phyloP scores from a whole-genome alignment of 2,888 invertebrate genomes.

The Amorpha juglandis region DNA sequence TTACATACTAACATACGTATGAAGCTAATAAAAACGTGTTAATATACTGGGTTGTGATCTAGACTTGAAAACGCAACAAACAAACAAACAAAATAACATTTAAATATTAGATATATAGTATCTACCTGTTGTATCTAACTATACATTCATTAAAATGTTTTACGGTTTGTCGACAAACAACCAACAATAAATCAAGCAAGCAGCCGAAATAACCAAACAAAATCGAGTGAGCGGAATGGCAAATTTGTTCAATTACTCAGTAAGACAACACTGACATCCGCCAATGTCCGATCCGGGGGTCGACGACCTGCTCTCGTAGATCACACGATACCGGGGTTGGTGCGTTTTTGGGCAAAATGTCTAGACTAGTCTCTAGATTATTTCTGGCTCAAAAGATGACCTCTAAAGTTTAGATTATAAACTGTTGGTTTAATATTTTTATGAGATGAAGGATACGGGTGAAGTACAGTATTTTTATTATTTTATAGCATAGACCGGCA shows the following conservation, averaged over 20 bases:
- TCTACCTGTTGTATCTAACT: no score
- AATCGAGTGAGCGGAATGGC: conserved; percentile 6
- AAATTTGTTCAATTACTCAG: conserved; percentile 17
- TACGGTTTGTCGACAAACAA: not conserved
- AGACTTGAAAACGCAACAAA: not conserved
- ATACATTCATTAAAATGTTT: not conserved
- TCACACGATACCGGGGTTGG: conserved; percentile 13
- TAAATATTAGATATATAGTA: not conserved
- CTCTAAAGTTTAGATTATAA: not conserved
- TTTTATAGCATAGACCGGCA: no score
- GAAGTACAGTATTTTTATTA: no score
- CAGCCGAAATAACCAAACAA: conserved; percentile 5
- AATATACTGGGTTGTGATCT: no score
- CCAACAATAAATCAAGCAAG: not conserved
- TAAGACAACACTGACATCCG: conserved; percentile 13
- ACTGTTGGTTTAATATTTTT: no score
- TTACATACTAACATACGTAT: no score
- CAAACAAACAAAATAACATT: not conserved
- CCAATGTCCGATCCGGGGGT: conserved; percentile 13
- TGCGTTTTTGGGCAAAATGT: conserved; percentile 13
- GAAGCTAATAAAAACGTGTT: no score
- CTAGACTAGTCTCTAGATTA: not conserved
- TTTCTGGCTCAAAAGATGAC: not conserved
- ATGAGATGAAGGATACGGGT: no score
- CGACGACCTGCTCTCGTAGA: conserved; percentile 11